Evolutionary conservation across 2,113 vertebrate species (phyloP).

Genomic region (Tautogolabrus adspersus): DNA sequence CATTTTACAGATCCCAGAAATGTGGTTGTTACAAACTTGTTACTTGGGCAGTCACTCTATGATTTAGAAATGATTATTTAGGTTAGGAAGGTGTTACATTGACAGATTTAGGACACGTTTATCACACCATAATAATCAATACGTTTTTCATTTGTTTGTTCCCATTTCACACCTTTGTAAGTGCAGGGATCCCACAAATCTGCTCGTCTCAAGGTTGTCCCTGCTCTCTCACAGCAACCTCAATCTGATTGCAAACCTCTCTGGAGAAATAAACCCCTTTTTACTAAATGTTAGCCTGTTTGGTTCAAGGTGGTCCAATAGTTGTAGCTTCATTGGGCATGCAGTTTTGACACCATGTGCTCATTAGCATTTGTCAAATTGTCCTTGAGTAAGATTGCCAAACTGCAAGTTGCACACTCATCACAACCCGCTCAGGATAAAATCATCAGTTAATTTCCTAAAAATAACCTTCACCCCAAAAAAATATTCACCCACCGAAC

Average conservation of each 20-base stretch:
- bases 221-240: background rate
- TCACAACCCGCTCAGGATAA: conserved; percentile 9
- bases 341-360: conserved; percentile 4
- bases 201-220: background rate
- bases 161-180: background rate
- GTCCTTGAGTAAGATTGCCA: conserved; percentile 18
- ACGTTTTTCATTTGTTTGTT: background rate
- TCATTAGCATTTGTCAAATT: conserved; percentile 13
- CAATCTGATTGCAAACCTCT: background rate
- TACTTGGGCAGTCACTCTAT: too few species aligned
- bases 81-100: too few species aligned
- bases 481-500: background rate
- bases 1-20: too few species aligned
- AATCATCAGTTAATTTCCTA: conserved; percentile 17
- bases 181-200: background rate
- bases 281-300: background rate
- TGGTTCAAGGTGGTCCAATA: background rate
- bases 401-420: conserved; percentile 22
- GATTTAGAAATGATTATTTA: too few species aligned
- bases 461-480: conserved; percentile 17
- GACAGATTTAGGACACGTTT: too few species aligned
- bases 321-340: background rate
- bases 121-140: too few species aligned
- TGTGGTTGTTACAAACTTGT: too few species aligned
- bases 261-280: background rate